Conservation (phyloP, 2,797 vertebrate genomes). For the Balearica regulorum region DNA sequence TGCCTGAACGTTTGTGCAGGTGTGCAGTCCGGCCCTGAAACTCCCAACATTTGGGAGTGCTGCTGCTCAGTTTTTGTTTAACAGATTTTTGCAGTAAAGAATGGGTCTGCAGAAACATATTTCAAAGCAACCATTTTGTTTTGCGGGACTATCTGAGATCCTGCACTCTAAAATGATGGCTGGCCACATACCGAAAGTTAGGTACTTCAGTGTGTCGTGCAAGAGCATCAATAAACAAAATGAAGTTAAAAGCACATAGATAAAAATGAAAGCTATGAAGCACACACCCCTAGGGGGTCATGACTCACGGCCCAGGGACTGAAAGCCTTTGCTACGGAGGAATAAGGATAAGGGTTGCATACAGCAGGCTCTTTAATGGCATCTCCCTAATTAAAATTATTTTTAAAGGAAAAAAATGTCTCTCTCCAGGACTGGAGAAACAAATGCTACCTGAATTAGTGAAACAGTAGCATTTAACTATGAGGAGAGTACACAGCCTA, state of each 20-base stretch:
- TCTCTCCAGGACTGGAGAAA: background rate
- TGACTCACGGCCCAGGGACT: background rate
- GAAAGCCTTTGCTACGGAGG: conserved; percentile 47
- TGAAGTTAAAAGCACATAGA: background rate
- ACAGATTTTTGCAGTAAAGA: background rate
- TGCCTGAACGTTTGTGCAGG: background rate
- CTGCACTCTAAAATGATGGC: background rate
- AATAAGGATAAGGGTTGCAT: conserved; percentile 58
- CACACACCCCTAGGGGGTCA: background rate
- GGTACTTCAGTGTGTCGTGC: background rate
- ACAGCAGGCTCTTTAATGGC: conserved; percentile 48
- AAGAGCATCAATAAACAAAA: background rate
- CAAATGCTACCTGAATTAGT: conserved; percentile 18
- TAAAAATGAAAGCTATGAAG: background rate
- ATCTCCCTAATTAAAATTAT: conserved; percentile 44
- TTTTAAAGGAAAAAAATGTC: background rate
- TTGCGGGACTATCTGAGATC: background rate
- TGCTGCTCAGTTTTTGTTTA: background rate
- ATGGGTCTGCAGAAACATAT: background rate
- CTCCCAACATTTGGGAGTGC: accelerated
- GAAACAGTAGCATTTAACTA: background rate
- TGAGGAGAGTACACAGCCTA: background rate
- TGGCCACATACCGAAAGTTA: background rate
- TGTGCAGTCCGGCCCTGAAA: background rate
- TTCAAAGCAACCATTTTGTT: background rate